Conservation (phyloP, 1,140 invertebrate species). For the Drosophila bocki region DNA sequence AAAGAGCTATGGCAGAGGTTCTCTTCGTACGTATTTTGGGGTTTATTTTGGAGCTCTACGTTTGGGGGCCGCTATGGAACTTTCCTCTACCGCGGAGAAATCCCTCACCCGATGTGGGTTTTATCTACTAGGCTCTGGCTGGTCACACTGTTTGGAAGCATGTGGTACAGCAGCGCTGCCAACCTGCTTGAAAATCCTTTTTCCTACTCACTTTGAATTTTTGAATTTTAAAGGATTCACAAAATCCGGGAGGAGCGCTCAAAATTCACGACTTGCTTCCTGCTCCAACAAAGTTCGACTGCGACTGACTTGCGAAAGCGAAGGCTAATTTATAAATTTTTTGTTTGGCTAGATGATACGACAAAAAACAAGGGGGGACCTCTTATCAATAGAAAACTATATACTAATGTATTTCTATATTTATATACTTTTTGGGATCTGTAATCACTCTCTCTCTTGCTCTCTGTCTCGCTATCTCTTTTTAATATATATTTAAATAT, state of each 20-base stretch:
- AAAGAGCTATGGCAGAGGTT: not conserved
- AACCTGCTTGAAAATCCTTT: conserved; percentile 20
- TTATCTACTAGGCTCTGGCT: not conserved
- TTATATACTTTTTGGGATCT: conserved; percentile 26
- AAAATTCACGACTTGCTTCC: conserved; percentile 29
- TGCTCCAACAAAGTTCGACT: conserved; percentile 36
- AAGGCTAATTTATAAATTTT: conserved; percentile 58
- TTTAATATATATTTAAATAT: conserved; percentile 20
- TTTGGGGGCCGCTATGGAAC: conserved; percentile 17
- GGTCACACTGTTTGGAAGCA: not conserved
- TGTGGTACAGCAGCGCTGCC: conserved; percentile 35
- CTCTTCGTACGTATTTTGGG: conserved; percentile 32
- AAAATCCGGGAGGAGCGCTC: conserved; percentile 1
- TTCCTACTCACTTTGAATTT: conserved; percentile 32
- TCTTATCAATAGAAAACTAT: conserved; percentile 60
- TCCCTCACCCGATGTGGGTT: not conserved
- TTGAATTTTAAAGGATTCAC: conserved; percentile 15
- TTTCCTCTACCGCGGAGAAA: conserved; percentile 30
- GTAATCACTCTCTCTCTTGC: conserved; percentile 15
- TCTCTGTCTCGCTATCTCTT: not conserved
- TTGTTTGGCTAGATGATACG: conserved; percentile 50
- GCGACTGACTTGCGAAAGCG: conserved; percentile 12
- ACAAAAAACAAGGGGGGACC: conserved; percentile 17
- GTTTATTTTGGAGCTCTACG: conserved; percentile 36
- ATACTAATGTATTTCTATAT: conserved; percentile 9